These are phyloP conservation scores for Drosophila yakuba DNA, from an alignment of 1,140 invertebrate species.

Conservation along the genomic window DNA sequence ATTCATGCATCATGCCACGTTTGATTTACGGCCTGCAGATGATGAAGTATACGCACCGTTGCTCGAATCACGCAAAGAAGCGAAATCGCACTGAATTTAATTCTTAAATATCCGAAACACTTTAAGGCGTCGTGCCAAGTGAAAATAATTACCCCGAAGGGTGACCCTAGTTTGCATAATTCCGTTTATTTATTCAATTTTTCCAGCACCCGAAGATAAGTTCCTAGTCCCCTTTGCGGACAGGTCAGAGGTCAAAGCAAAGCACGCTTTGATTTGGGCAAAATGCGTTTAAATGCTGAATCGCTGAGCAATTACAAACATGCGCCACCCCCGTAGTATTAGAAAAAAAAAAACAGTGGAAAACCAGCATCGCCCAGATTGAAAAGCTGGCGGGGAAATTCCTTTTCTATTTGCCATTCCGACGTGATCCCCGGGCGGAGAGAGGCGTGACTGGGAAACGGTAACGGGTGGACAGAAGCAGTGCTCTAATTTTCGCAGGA, in stretches of 20 bases:
- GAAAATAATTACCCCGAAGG: constrained; percentile 1
- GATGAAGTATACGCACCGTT: constrained; percentile 40
- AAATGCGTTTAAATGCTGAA: constrained; percentile 47
- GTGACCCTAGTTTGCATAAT: constrained; percentile 23
- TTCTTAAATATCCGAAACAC: neutral
- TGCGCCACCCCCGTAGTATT: constrained; percentile 16
- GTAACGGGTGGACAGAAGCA: constrained; percentile 12
- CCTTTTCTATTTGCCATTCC: constrained; percentile 66
- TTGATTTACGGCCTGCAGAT: constrained; percentile 36
- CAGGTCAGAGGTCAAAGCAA: constrained; percentile 2
- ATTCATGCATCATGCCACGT: constrained; percentile 30
- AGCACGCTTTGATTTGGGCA: constrained; percentile 53
- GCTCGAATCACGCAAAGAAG: neutral
- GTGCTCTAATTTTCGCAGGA: constrained; percentile 11
- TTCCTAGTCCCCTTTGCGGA: neutral
- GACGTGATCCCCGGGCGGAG: constrained; percentile 53
- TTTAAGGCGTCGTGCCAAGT: constrained; percentile 1
- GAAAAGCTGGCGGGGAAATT: constrained; percentile 51
- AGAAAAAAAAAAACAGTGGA: constrained; percentile 6
- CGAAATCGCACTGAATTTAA: constrained; percentile 8
- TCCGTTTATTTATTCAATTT: constrained; percentile 35
- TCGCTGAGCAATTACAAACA: constrained; percentile 60
- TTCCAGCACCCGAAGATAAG: constrained; percentile 24
- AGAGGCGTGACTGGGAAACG: constrained; percentile 54
- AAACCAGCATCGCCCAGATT: constrained; percentile 13